Conservation (phyloP, 2,797 vertebrate species). For the Buphagus erythrorhynchus region DNA sequence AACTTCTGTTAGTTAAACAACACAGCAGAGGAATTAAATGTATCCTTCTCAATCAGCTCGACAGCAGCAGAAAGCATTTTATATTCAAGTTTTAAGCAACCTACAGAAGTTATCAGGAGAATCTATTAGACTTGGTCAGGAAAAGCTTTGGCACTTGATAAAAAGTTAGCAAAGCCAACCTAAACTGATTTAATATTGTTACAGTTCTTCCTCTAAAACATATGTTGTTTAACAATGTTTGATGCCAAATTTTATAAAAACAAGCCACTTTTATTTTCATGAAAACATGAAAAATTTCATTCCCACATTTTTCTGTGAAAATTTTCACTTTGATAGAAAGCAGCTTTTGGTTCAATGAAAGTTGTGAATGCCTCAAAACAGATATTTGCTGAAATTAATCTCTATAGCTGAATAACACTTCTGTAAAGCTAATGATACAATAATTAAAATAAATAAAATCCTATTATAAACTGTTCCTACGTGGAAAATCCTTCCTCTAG, state of each 20-base stretch:
- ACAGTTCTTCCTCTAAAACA: not conserved
- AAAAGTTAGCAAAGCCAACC: not conserved
- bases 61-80: not conserved
- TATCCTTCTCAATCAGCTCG: not conserved
- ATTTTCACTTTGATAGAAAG: not conserved
- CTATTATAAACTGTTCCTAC: not conserved
- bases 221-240: not conserved
- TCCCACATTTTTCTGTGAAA: not conserved
- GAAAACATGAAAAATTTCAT: not conserved
- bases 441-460: not conserved
- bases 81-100: not conserved
- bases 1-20: constrained; percentile 44
- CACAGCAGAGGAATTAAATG: not conserved
- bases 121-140: not conserved
- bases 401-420: not conserved
- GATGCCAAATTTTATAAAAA: not conserved
- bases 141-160: not conserved
- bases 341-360: not conserved
- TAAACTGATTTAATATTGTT: not conserved
- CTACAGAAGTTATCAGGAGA: not conserved
- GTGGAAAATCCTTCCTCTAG: not conserved
- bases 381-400: not conserved
- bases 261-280: not conserved
- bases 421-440: not conserved
- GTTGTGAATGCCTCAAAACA: not conserved